Conservation (phyloP, 2,888 invertebrate species). For the Eristalis intricaria region DNA sequence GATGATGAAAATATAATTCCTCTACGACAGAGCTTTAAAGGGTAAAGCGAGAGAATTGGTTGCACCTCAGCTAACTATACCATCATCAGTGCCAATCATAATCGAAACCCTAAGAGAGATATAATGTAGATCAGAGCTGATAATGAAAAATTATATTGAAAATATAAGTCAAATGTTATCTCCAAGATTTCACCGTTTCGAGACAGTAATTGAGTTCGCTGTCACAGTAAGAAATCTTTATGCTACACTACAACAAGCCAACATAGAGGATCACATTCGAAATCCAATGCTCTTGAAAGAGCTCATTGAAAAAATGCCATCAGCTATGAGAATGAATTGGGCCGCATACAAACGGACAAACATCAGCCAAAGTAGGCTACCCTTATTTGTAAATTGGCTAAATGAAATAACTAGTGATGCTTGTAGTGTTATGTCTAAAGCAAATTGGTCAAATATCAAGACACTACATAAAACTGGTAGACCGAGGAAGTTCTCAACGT, state of each 20-base stretch:
- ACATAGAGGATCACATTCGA: not conserved
- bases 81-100: not conserved
- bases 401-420: too few species aligned
- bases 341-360: too few species aligned
- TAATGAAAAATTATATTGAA: too few species aligned
- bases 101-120: not conserved
- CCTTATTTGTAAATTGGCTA: too few species aligned
- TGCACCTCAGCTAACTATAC: not conserved
- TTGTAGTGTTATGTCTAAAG: not conserved
- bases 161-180: too few species aligned
- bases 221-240: not conserved
- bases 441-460: not conserved
- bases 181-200: too few species aligned
- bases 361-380: too few species aligned
- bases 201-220: too few species aligned
- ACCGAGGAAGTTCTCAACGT: not conserved
- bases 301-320: not conserved
- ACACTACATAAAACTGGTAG: not conserved
- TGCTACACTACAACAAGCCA: not conserved
- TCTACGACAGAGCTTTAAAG: too few species aligned
- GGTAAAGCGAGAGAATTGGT: too few species aligned
- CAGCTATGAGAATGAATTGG: not conserved
- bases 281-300: conserved; percentile 5
- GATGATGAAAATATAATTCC: too few species aligned
- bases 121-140: not conserved